Conservation (phyloP, 2,797 vertebrate genomes). For the Xenentodon cancila region DNA sequence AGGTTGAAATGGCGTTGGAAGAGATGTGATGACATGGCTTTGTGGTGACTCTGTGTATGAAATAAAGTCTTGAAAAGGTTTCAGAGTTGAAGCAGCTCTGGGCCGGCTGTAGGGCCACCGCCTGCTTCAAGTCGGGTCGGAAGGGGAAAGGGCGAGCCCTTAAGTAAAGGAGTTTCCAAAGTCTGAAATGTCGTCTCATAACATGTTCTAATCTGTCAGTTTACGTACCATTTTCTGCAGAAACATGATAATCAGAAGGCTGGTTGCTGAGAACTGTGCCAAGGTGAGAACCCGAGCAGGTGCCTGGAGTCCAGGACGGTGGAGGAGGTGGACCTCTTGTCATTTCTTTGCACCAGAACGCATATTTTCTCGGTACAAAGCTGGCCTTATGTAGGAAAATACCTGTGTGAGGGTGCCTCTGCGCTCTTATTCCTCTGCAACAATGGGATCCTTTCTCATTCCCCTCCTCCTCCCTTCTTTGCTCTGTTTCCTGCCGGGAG, state of each 20-base stretch:
- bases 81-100: too few species aligned
- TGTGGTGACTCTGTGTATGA: too few species aligned
- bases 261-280: conserved; percentile 14
- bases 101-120: too few species aligned
- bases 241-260: conserved; percentile 25
- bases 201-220: background rate
- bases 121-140: too few species aligned
- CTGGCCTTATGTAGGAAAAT: conserved; percentile 79
- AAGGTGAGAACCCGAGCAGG: conserved; percentile 65
- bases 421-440: conserved; percentile 68
- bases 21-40: too few species aligned
- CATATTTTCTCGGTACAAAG: conserved; percentile 72
- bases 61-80: too few species aligned
- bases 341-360: conserved; percentile 46
- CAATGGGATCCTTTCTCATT: conserved; percentile 82
- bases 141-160: background rate
- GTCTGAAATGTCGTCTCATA: background rate
- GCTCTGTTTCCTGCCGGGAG: conserved; percentile 56
- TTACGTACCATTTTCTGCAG: background rate
- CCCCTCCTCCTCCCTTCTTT: conserved; percentile 60
- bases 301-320: conserved; percentile 51
- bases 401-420: conserved; percentile 82
- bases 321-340: conserved; percentile 9
- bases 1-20: too few species aligned
- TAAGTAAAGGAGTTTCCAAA: background rate